Percentiles rank a stretch among this genome's conserved stretches.
phyloP scores from a whole-genome alignment of 35 echinoderm and acorn worm genomes.

The Hemicentrotus pulcherrimus region DNA sequence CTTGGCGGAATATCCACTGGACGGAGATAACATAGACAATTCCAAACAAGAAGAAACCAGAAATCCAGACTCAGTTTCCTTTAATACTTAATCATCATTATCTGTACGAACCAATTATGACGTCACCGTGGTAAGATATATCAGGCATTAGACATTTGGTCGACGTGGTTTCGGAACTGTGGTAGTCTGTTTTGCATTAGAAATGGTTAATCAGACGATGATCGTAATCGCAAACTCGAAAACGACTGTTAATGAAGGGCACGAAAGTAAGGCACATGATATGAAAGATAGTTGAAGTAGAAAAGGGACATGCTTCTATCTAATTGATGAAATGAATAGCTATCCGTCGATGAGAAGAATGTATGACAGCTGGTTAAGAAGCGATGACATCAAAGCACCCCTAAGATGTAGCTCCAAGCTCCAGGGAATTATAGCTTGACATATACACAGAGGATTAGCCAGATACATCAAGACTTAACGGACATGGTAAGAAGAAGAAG shows the following conservation, averaged over 20 bases:
- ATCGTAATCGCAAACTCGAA: conserved; percentile 1
- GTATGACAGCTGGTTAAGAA: not conserved
- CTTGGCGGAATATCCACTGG: not conserved
- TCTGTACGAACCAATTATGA: not conserved
- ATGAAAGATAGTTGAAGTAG: not conserved
- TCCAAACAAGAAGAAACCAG: not conserved
- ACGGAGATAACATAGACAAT: not conserved
- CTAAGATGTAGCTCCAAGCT: not conserved
- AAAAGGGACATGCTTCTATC: not conserved
- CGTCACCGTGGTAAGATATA: not conserved
- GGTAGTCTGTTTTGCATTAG: not conserved
- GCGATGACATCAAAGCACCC: not conserved
- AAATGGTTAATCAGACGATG: not conserved
- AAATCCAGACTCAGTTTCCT: not conserved
- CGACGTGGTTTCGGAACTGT: not conserved
- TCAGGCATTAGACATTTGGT: not conserved
- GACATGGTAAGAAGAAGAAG: not conserved
- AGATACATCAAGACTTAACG: not conserved
- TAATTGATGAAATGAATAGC: not conserved
- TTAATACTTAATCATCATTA: not conserved
- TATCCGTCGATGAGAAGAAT: not conserved
- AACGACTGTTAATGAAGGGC: not conserved
- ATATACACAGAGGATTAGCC: not conserved
- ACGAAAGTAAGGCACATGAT: not conserved
- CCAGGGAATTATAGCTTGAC: not conserved